These are phyloP conservation scores for Halcyon leucocephala DNA, from an alignment of 2,797 vertebrate species.

Conservation along the genomic window DNA sequence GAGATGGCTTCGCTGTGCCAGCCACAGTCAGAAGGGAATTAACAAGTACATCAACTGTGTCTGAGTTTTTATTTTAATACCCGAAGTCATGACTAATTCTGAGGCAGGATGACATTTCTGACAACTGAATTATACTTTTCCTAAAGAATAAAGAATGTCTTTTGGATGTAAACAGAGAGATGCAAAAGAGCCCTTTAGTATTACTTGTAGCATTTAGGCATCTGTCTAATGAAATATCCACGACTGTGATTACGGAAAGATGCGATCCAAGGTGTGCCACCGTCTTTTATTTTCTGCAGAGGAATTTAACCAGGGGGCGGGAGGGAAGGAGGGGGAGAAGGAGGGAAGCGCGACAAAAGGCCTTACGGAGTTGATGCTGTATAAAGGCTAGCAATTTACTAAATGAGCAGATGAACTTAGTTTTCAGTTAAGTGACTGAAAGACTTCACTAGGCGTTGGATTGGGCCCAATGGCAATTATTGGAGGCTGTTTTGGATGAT, in stretches of 20 bases:
- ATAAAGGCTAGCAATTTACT: constrained; percentile 60
- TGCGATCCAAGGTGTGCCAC: constrained; percentile 42
- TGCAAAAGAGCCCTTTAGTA: constrained; percentile 72
- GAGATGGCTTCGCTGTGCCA: neutral
- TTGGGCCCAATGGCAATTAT: constrained; percentile 62
- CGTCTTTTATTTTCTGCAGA: constrained; percentile 34
- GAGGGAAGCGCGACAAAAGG: constrained; percentile 13
- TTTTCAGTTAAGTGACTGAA: constrained; percentile 72
- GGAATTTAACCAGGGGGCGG: constrained; percentile 33
- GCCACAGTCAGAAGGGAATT: constrained; percentile 23
- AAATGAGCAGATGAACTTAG: constrained; percentile 74
- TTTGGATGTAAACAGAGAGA: constrained; percentile 67
- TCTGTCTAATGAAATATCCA: constrained; percentile 63
- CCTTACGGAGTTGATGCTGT: neutral
- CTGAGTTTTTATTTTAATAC: constrained; percentile 83
- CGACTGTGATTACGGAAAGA: neutral
- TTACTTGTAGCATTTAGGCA: constrained; percentile 59
- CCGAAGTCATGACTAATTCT: constrained; percentile 69
- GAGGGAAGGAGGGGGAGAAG: neutral
- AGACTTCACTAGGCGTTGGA: constrained; percentile 49
- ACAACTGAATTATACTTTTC: constrained; percentile 71
- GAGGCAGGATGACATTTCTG: constrained; percentile 75
- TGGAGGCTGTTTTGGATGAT: constrained; percentile 56
- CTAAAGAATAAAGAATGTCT: constrained; percentile 67
- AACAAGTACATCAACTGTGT: constrained; percentile 27